Conservation (phyloP, 2,113 vertebrate species). For the Ascaphus truei region DNA sequence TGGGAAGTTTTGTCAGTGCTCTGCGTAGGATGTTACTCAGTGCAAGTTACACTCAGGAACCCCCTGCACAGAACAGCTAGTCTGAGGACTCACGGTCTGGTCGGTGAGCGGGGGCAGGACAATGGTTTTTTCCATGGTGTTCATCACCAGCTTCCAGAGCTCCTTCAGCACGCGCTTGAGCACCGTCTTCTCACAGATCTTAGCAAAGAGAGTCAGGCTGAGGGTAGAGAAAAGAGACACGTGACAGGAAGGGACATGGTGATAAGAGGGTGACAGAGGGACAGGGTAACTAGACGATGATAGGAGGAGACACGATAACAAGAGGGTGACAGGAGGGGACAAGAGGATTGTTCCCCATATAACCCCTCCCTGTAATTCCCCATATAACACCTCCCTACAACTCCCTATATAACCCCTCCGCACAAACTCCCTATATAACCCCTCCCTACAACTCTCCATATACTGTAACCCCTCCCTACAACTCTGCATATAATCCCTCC, state of each 20-base stretch:
- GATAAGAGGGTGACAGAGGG: neutral
- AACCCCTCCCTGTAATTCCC: too few species aligned
- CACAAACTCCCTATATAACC: too few species aligned
- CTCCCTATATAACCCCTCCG: neutral
- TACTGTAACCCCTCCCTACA: neutral
- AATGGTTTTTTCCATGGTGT: conserved; percentile 97
- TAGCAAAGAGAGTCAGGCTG: conserved; percentile 93
- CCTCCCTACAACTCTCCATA: too few species aligned
- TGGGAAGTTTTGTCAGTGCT: too few species aligned
- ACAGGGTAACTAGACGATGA: too few species aligned
- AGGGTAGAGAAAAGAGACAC: neutral
- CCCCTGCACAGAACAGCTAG: too few species aligned
- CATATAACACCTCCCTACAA: too few species aligned
- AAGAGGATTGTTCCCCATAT: neutral
- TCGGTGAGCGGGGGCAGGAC: conserved; percentile 91
- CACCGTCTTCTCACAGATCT: conserved; percentile 98
- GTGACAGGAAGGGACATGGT: neutral
- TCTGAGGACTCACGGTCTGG: conserved; percentile 81
- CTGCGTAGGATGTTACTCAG: too few species aligned
- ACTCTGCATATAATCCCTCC: too few species aligned
- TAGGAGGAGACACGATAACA: too few species aligned
- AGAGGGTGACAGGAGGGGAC: neutral
- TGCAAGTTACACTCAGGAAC: too few species aligned
- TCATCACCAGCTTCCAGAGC: conserved; percentile 98
- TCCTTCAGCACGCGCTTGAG: conserved; percentile 97